A percentile compares a stretch with the other conserved stretches of the same genome.
Conservation (phyloP, 2,888 invertebrate genomes). For the Parascotia fuliginaria region DNA sequence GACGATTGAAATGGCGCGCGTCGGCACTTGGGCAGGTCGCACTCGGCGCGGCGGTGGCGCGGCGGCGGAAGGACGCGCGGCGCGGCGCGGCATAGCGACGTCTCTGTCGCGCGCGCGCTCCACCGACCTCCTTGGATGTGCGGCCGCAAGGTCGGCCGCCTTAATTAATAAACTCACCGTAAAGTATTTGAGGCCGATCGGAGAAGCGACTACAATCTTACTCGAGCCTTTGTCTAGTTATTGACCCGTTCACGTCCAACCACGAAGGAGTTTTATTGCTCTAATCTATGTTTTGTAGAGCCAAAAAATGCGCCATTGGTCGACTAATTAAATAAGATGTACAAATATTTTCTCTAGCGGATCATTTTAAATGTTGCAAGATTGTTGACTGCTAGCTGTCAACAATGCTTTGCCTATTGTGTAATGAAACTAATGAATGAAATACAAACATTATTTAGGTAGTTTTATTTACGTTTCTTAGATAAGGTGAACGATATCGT, state of each 20-base stretch:
- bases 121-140: slow-evolving; percentile 83
- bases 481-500: slow-evolving; percentile 45
- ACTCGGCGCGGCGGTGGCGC: slow-evolving; percentile 43
- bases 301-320: slow-evolving; percentile 26
- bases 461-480: slow-evolving; percentile 40
- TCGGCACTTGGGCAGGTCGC: slow-evolving; percentile 63
- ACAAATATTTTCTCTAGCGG: slow-evolving; percentile 17
- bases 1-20: slow-evolving; percentile 68
- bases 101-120: slow-evolving; percentile 68
- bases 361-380: slow-evolving; percentile 14
- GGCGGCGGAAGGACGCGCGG: slow-evolving; percentile 34
- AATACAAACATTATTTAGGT: slow-evolving; percentile 29
- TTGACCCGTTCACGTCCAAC: slow-evolving; percentile 73
- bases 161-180: slow-evolving; percentile 86
- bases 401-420: slow-evolving; percentile 27
- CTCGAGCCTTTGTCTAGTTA: slow-evolving; percentile 82
- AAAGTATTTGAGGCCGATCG: slow-evolving; percentile 85
- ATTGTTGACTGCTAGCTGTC: no score
- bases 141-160: slow-evolving; percentile 84
- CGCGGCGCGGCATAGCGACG: slow-evolving; percentile 43
- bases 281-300: slow-evolving; percentile 42
- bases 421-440: no score
- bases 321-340: slow-evolving; percentile 35
- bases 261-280: slow-evolving; percentile 64
- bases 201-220: slow-evolving; percentile 81